A percentile compares a stretch with the other conserved stretches of the same genome.
Evolutionary conservation across 2,888 invertebrate genomes (phyloP).

Genomic region (Punctoribates punctum): DNA sequence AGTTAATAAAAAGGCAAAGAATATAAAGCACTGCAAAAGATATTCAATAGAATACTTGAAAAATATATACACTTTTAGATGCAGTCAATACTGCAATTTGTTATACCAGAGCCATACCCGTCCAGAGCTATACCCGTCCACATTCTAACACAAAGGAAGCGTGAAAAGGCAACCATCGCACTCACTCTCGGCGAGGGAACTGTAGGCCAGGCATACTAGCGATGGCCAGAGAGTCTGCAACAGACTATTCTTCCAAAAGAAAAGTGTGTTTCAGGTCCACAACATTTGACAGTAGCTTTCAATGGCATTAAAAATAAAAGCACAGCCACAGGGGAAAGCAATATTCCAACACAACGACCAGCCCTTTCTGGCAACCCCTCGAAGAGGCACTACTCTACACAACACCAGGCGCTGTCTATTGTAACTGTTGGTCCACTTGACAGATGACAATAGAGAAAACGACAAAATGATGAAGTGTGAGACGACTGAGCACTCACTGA

Average conservation of each 20-base stretch:
- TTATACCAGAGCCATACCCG: neutral
- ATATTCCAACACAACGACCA: neutral
- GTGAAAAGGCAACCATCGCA: conserved; percentile 26
- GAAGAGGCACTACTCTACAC: neutral
- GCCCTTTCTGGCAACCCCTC: conserved; percentile 12
- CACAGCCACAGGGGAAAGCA: neutral
- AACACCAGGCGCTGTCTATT: neutral
- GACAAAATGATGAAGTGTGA: conserved; percentile 34
- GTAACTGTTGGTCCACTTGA: conserved; percentile 26
- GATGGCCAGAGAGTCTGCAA: neutral
- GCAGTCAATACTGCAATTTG: conserved; percentile 29
- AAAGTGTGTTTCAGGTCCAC: neutral
- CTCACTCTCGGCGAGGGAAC: neutral
- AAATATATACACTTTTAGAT: neutral
- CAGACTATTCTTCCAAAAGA: neutral
- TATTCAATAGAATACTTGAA: neutral
- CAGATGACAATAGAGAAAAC: conserved; percentile 18
- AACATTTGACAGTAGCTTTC: neutral
- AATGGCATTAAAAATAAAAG: neutral
- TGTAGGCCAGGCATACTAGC: neutral
- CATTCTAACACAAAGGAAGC: conserved; percentile 1
- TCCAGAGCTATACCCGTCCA: neutral
- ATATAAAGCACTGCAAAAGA: conserved; percentile 8
- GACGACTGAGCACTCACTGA: neutral
- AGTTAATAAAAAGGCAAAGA: conserved; percentile 2